These are phyloP conservation scores for Tryphoninae sp. DNA, from an alignment of 2,888 invertebrate genomes.

Conservation along the genomic window DNA sequence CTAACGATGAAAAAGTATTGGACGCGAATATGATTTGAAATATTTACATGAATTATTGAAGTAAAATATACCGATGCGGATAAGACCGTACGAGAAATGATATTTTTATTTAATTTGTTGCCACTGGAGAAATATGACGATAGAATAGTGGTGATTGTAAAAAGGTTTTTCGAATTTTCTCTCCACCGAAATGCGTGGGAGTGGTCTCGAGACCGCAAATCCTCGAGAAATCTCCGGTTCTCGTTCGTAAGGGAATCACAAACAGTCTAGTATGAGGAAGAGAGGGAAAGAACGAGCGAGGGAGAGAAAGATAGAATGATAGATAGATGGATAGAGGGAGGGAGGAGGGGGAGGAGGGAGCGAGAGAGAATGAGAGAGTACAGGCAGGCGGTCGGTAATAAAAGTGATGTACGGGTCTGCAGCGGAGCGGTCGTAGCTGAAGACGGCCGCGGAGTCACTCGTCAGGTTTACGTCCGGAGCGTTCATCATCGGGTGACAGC, in stretches of 20 bases:
- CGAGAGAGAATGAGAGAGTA: slow-evolving; percentile 19
- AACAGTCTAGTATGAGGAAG: slow-evolving; percentile 35
- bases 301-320: slow-evolving; percentile 19
- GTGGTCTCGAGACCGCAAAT: slow-evolving; percentile 47
- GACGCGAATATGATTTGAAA: too few relatives aligned
- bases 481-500: slow-evolving; percentile 78
- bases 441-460: slow-evolving; percentile 75
- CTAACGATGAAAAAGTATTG: too few relatives aligned
- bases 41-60: too few relatives aligned
- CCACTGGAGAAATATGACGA: too few relatives aligned
- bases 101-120: too few relatives aligned
- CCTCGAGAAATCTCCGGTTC: slow-evolving; percentile 50
- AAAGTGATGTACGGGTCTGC: slow-evolving; percentile 77
- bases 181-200: slow-evolving; percentile 6
- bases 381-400: slow-evolving; percentile 70
- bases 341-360: slow-evolving; percentile 36
- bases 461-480: slow-evolving; percentile 77
- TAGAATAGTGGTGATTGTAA: not conserved
- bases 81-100: too few relatives aligned
- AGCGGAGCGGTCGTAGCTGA: slow-evolving; percentile 70
- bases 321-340: slow-evolving; percentile 25
- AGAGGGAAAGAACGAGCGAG: slow-evolving; percentile 43
- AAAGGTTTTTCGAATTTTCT: slow-evolving; percentile 54
- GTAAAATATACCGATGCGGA: too few relatives aligned
- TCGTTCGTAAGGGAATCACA: slow-evolving; percentile 61